Conservation (phyloP, 2,888 invertebrate genomes). For the Sphecodes monilicornis region DNA sequence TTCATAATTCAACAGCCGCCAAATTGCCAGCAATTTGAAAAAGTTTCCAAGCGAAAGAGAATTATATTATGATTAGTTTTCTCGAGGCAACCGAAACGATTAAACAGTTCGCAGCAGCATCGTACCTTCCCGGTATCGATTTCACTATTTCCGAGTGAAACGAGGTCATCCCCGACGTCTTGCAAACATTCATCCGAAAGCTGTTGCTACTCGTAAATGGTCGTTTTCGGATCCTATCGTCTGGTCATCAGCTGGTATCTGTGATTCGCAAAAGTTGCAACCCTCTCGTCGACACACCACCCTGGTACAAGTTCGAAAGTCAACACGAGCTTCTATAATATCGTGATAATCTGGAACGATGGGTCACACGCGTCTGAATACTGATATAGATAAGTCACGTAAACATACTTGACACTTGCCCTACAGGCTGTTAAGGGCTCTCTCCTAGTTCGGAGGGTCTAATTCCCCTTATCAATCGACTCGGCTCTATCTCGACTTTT, state of each 20-base stretch:
- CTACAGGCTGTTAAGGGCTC: slow-evolving; percentile 41
- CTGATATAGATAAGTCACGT: slow-evolving; percentile 64
- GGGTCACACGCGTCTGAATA: slow-evolving; percentile 71
- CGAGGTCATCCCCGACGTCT: background rate
- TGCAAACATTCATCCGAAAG: background rate
- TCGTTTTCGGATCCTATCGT: background rate
- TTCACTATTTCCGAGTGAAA: background rate
- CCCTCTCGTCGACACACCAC: background rate
- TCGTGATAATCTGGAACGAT: slow-evolving; percentile 75
- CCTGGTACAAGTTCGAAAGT: slow-evolving; percentile 59
- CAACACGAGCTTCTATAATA: slow-evolving; percentile 66
- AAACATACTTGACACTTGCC: slow-evolving; percentile 61
- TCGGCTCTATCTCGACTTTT: slow-evolving; percentile 6
- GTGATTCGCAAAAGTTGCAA: background rate
- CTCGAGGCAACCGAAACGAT: background rate
- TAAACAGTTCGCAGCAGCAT: background rate
- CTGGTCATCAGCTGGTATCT: background rate
- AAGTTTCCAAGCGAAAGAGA: background rate
- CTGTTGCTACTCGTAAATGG: background rate
- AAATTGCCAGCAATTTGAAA: background rate
- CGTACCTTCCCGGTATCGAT: background rate
- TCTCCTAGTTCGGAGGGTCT: slow-evolving; percentile 24
- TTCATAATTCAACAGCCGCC: too few species aligned
- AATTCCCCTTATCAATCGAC: slow-evolving; percentile 35
- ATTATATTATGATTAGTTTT: background rate